Conservation (phyloP, 1,140 invertebrate genomes). For the Bacillus rossius region DNA sequence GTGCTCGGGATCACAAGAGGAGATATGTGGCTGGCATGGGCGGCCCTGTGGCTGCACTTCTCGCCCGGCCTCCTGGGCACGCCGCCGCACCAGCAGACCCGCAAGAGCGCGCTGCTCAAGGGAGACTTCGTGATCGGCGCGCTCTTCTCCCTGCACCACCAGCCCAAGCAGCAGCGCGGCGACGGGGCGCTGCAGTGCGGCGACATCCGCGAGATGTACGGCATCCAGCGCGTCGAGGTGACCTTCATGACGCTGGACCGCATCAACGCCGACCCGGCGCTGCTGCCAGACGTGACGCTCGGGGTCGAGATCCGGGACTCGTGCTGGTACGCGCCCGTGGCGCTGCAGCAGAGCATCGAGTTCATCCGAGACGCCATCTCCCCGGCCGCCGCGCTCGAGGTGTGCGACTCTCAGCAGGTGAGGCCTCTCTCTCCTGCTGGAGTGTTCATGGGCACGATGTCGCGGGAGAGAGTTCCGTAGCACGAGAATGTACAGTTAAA, state of each 20-base stretch:
- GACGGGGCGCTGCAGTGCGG: conserved; percentile 52
- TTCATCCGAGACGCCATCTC: conserved; percentile 65
- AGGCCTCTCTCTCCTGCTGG: not conserved
- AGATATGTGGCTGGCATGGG: too few relatives aligned
- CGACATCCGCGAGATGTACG: conserved; percentile 66
- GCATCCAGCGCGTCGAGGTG: conserved; percentile 71
- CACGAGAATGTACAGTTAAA: not conserved
- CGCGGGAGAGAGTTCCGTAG: not conserved
- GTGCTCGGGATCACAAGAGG: too few relatives aligned
- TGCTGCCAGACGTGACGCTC: conserved; percentile 53
- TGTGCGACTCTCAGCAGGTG: not conserved
- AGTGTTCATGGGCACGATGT: too few relatives aligned
- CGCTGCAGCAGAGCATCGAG: conserved; percentile 71
- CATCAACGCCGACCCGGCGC: conserved; percentile 44
- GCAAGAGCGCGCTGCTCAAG: conserved; percentile 43
- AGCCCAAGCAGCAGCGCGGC: conserved; percentile 50
- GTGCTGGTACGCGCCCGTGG: conserved; percentile 74
- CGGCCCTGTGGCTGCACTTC: too few relatives aligned
- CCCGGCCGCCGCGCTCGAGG: conserved; percentile 25
- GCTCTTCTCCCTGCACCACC: conserved; percentile 66
- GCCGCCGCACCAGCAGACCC: not conserved
- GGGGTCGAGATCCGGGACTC: conserved; percentile 75
- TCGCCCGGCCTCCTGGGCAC: not conserved
- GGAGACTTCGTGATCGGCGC: conserved; percentile 69
- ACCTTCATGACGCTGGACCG: conserved; percentile 51